Conservation (phyloP, 92 coral and sea anemone genomes). For the Montipora capitata region DNA sequence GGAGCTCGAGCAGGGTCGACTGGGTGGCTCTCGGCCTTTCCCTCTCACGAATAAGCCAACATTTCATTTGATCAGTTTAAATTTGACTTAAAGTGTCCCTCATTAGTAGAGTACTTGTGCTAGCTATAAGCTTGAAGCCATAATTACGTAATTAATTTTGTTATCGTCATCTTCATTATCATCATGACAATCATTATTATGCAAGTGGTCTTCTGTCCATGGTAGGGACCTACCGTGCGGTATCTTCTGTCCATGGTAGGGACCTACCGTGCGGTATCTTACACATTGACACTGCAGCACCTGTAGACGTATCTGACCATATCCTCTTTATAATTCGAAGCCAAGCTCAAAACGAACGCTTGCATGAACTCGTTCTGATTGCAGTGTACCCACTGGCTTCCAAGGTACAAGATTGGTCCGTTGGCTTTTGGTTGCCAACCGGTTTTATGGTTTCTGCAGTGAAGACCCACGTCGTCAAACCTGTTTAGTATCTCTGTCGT, state of each 20-base stretch:
- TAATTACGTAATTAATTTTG: too few species aligned
- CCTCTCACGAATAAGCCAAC: too few species aligned
- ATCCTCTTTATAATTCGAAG: slow-evolving; percentile 45
- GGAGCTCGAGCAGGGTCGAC: too few species aligned
- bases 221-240: neutral
- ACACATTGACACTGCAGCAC: slow-evolving; percentile 80
- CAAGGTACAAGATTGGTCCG: slow-evolving; percentile 79
- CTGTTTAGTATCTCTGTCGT: slow-evolving; percentile 66
- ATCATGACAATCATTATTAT: too few species aligned
- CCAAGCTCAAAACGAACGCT: slow-evolving; percentile 60
- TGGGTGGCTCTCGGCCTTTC: too few species aligned
- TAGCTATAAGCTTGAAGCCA: too few species aligned
- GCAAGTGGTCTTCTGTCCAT: too few species aligned
- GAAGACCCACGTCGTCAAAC: slow-evolving; percentile 66
- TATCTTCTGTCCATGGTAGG: neutral
- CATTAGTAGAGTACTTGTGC: too few species aligned
- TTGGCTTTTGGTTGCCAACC: slow-evolving; percentile 78
- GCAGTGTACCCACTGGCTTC: slow-evolving; percentile 80
- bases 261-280: neutral
- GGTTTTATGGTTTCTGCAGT: slow-evolving; percentile 72
- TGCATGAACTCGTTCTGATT: slow-evolving; percentile 74
- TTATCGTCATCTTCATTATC: too few species aligned
- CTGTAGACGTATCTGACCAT: slow-evolving; percentile 73
- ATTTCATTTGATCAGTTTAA: too few species aligned
- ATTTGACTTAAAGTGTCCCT: too few species aligned